Conservation (phyloP, 2,113 vertebrate genomes). For the Sialia sialis region DNA sequence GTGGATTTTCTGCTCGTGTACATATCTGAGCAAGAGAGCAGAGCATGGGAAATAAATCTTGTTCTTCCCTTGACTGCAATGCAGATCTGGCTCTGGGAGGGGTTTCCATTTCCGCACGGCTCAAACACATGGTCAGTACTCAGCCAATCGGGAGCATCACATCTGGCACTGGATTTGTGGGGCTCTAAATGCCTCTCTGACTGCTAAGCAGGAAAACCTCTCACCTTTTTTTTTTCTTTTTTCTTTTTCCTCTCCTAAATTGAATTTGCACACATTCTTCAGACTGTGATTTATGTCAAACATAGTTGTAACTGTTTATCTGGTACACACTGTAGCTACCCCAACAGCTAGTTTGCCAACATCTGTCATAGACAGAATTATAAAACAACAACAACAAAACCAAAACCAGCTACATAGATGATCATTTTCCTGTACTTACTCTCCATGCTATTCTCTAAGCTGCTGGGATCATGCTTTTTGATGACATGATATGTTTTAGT, state of each 20-base stretch:
- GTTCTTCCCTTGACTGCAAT: slow-evolving; percentile 59
- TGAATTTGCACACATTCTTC: slow-evolving; percentile 9
- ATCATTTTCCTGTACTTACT: not conserved
- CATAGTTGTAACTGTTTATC: not conserved
- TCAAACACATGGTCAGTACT: not conserved
- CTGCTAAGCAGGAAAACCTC: not conserved
- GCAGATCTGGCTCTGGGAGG: slow-evolving; percentile 64
- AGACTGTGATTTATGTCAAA: not conserved
- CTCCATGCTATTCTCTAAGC: not conserved
- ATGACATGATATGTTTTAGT: not conserved
- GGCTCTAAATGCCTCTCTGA: not conserved
- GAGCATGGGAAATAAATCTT: slow-evolving; percentile 38
- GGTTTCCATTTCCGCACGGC: slow-evolving; percentile 1
- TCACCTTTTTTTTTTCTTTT: not conserved
- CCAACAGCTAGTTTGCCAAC: not conserved
- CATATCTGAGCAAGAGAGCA: not conserved
- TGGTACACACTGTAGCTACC: not conserved
- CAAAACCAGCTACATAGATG: not conserved
- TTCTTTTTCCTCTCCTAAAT: not conserved
- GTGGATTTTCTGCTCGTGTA: slow-evolving; percentile 10
- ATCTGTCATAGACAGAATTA: not conserved
- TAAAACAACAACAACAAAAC: not conserved
- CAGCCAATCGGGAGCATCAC: slow-evolving; percentile 32
- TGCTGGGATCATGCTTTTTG: not conserved
- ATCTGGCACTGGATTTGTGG: slow-evolving; percentile 7